Evolutionary conservation across 2,888 invertebrate species (phyloP).

Genomic region (Galerucella nymphaeae): DNA sequence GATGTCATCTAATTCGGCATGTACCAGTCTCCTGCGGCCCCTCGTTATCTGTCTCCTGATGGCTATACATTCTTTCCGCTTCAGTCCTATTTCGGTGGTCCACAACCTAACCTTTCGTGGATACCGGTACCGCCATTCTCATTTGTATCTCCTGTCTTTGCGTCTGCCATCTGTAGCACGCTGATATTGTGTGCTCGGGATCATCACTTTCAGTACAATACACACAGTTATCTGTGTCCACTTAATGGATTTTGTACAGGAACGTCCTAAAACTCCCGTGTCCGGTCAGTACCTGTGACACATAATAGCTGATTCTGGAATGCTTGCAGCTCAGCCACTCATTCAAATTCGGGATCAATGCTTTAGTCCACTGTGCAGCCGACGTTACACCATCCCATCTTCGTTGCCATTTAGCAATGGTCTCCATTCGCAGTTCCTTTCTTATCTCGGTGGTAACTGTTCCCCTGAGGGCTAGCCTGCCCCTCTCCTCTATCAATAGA

Average conservation of each 20-base stretch:
- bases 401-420: background rate
- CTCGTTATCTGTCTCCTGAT: no score
- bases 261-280: slow-evolving; percentile 4
- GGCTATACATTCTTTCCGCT: no score
- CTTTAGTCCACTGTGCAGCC: no score
- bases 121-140: no score
- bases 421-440: background rate
- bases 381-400: no score
- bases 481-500: background rate
- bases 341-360: background rate
- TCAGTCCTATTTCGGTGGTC: no score
- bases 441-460: background rate
- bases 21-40: no score
- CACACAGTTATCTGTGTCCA: background rate
- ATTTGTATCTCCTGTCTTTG: background rate
- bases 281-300: slow-evolving; percentile 3
- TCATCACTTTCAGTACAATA: background rate
- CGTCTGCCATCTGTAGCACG: no score
- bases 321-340: background rate
- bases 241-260: background rate
- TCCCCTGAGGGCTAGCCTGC: background rate
- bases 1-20: no score
- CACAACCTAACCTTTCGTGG: no score
- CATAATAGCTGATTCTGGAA: background rate
- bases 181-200: background rate